phyloP scores from a whole-genome alignment of 2,797 vertebrate genomes.

The Melanotaenia pygmaea region DNA sequence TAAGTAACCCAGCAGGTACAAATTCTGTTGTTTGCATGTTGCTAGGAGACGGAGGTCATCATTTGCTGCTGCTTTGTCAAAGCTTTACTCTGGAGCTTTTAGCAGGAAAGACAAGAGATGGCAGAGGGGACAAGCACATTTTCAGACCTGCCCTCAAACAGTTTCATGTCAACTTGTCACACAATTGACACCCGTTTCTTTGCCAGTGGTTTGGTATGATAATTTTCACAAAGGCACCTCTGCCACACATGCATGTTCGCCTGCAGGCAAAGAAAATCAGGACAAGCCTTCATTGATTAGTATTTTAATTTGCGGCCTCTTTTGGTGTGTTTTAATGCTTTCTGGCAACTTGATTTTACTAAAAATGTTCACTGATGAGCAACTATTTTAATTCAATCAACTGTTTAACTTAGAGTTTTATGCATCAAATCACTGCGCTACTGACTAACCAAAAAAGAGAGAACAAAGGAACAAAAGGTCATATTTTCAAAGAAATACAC shows the following conservation, averaged over 20 bases:
- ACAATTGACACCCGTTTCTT: conserved; percentile 15
- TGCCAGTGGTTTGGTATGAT: conserved; percentile 15
- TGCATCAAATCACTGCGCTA: neutral
- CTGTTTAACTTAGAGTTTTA: too few relatives aligned
- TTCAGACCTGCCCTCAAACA: conserved; percentile 38
- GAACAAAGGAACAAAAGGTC: neutral
- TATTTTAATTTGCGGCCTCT: neutral
- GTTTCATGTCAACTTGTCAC: conserved; percentile 49
- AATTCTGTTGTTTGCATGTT: conserved; percentile 12
- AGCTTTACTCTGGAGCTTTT: conserved; percentile 8
- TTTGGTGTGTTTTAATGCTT: conserved; percentile 3
- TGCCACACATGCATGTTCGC: neutral
- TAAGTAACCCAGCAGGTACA: conserved; percentile 29
- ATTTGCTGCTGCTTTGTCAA: conserved; percentile 32
- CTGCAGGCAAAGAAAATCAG: conserved; percentile 16
- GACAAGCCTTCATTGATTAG: neutral
- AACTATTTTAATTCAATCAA: neutral
- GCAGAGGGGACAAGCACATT: conserved; percentile 25
- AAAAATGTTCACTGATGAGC: neutral
- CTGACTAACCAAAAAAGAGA: neutral
- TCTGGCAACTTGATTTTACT: conserved; percentile 9
- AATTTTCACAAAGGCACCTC: conserved; percentile 39
- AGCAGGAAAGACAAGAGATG: conserved; percentile 4
- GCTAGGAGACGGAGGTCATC: conserved; percentile 48
- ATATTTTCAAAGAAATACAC: too few relatives aligned